These are phyloP conservation scores for Microtus pennsylvanicus DNA, from an alignment of 2,113 vertebrate species.

Conservation along the genomic window DNA sequence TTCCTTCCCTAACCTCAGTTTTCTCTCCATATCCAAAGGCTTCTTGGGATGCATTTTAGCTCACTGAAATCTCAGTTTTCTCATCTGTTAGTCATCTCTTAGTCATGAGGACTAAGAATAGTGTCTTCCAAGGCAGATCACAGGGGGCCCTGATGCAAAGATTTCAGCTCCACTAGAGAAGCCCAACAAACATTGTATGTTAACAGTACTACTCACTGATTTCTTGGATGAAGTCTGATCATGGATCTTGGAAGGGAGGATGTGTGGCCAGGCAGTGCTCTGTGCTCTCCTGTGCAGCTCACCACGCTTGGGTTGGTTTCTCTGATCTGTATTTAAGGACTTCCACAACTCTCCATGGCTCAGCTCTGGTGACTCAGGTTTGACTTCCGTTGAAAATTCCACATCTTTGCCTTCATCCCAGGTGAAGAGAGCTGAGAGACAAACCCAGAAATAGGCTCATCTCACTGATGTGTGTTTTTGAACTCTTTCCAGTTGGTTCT, in stretches of 20 bases:
- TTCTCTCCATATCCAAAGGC: not conserved
- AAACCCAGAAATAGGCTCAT: not conserved
- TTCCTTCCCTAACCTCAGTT: not conserved
- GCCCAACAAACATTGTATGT: not conserved
- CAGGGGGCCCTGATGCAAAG: not conserved
- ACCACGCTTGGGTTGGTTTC: not conserved
- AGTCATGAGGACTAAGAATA: not conserved
- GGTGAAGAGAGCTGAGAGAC: not conserved
- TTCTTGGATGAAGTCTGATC: not conserved
- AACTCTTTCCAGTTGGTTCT: not conserved
- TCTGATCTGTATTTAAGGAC: not conserved
- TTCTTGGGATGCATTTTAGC: not conserved
- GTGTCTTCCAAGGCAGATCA: not conserved
- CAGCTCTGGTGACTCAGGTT: not conserved
- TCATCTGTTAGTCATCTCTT: too few relatives aligned
- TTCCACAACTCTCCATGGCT: not conserved
- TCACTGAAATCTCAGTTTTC: not conserved
- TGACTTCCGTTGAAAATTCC: not conserved
- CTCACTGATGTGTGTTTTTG: not conserved
- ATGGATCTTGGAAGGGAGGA: not conserved
- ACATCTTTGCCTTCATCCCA: not conserved
- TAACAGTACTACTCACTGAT: not conserved
- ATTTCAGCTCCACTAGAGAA: not conserved
- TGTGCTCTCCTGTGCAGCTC: not conserved
- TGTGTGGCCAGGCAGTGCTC: not conserved